Evolutionary conservation across 2,888 invertebrate species (phyloP).

Genomic region (Halocaridina rubra): DNA sequence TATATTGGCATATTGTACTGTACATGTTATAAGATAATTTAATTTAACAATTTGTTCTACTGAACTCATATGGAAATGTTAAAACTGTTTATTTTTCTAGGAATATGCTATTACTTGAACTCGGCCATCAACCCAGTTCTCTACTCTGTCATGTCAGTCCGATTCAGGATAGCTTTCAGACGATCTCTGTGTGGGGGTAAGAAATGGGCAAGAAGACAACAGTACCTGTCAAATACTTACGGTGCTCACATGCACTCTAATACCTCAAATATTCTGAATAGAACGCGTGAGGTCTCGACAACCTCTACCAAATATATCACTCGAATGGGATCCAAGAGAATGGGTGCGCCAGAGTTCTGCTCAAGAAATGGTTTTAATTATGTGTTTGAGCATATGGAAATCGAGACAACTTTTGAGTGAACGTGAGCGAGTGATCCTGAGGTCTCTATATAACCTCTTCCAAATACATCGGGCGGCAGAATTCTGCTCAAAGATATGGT

Average conservation of each 20-base stretch:
- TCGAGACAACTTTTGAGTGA: too few relatives aligned
- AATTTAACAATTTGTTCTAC: too few relatives aligned
- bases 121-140: conserved; percentile 56
- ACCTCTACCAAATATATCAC: conserved; percentile 7
- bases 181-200: conserved; percentile 43
- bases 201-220: conserved; percentile 44
- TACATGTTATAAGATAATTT: too few relatives aligned
- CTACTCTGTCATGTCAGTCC: conserved; percentile 55
- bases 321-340: neutral
- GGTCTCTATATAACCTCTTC: too few relatives aligned
- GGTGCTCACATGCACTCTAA: conserved; percentile 26
- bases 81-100: conserved; percentile 1
- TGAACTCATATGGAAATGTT: too few relatives aligned
- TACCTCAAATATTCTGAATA: conserved; percentile 33
- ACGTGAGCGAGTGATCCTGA: too few relatives aligned
- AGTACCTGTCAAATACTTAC: conserved; percentile 40
- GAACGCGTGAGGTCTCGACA: conserved; percentile 30
- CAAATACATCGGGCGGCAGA: too few relatives aligned
- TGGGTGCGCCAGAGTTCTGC: neutral
- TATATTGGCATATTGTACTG: too few relatives aligned
- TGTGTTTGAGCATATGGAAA: conserved; percentile 39
- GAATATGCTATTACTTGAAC: conserved; percentile 51
- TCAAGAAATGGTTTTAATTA: conserved; percentile 29
- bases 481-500: too few relatives aligned
- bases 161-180: conserved; percentile 53